phyloP scores from a whole-genome alignment of 2,888 invertebrate genomes.

The Caradrina kadenii region DNA sequence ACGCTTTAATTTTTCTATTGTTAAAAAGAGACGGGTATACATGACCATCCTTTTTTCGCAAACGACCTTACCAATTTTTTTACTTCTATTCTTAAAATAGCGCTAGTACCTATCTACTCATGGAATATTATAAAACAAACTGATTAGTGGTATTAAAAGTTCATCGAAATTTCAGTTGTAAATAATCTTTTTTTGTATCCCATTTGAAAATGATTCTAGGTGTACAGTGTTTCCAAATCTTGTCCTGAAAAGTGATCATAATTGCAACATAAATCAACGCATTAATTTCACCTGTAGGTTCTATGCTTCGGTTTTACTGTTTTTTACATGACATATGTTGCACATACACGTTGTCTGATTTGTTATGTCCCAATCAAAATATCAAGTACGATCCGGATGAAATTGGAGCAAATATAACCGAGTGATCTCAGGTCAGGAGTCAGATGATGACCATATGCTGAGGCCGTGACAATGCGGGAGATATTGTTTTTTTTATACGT shows the following conservation, averaged over 20 bases:
- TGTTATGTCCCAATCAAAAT: constrained; percentile 50
- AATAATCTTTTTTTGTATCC: no score
- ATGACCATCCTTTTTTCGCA: no score
- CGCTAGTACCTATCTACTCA: no score
- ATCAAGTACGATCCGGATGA: constrained; percentile 71
- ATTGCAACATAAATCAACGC: constrained; percentile 1
- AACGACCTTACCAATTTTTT: no score
- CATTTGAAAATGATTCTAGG: no score
- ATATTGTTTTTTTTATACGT: constrained; percentile 45
- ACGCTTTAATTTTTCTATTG: no score
- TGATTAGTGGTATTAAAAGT: no score
- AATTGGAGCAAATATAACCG: constrained; percentile 72
- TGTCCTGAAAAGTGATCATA: not conserved
- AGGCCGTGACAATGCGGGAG: constrained; percentile 46
- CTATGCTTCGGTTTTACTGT: not conserved
- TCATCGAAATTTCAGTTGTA: no score
- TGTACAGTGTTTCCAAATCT: no score
- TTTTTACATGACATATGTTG: constrained; percentile 34
- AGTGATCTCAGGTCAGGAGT: constrained; percentile 64
- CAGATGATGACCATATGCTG: constrained; percentile 56
- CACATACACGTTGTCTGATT: constrained; percentile 38
- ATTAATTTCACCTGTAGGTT: not conserved
- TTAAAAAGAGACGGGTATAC: no score
- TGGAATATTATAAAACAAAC: no score
- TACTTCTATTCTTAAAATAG: no score